Evolutionary conservation across 2,113 vertebrate species (phyloP).

Genomic region (Stigmatopora argus): DNA sequence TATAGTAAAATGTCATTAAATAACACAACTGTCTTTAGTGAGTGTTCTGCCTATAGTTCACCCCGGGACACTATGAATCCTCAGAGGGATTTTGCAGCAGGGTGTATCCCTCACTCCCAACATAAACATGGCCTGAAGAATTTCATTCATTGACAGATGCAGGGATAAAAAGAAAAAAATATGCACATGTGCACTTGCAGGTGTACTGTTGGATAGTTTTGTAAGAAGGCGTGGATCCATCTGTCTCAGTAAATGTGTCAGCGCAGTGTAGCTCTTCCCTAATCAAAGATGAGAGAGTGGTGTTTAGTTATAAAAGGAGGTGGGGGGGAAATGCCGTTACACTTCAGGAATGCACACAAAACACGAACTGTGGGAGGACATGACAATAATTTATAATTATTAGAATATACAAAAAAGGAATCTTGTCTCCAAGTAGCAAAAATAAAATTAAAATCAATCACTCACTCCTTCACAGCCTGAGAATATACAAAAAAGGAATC

Average conservation of each 20-base stretch:
- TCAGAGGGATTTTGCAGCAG: constrained; percentile 9
- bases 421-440: constrained; percentile 8
- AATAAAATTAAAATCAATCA: not conserved
- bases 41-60: constrained; percentile 4
- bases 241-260: constrained; percentile 51
- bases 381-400: constrained; percentile 41
- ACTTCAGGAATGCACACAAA: constrained; percentile 53
- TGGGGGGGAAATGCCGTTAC: constrained; percentile 31
- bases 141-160: constrained; percentile 9
- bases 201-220: constrained; percentile 18
- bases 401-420: constrained; percentile 16
- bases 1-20: not conserved
- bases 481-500: constrained; percentile 25
- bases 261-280: constrained; percentile 46
- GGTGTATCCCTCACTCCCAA: constrained; percentile 10
- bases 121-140: constrained; percentile 26
- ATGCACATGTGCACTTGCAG: constrained; percentile 16
- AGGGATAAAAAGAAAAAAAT: constrained; percentile 19
- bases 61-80: constrained; percentile 6
- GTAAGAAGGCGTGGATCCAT: constrained; percentile 18
- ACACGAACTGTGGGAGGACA: constrained; percentile 39
- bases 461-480: no score
- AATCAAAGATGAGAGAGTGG: constrained; percentile 64
- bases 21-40: not conserved
- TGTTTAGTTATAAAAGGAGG: constrained; percentile 57